A percentile compares a stretch with the other conserved stretches of the same genome.
Conservation (phyloP, 2,113 vertebrate species). For the Artemisiospiza belli region DNA sequence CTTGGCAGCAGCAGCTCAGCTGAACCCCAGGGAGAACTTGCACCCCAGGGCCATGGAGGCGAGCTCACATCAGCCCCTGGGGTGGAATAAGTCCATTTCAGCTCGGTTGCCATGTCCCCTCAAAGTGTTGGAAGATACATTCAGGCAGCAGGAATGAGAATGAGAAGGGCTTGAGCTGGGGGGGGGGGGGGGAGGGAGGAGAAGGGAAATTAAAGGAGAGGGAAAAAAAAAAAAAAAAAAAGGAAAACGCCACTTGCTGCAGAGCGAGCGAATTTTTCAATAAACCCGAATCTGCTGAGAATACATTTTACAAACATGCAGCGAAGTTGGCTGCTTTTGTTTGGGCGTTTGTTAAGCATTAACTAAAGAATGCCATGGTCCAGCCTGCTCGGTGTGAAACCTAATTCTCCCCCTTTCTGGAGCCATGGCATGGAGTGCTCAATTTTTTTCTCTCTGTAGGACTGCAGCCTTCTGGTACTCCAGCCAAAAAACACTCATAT, state of each 20-base stretch:
- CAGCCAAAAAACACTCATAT: conserved; percentile 85
- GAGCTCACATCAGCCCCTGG: neutral
- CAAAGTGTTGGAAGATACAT: conserved; percentile 49
- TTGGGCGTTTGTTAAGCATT: conserved; percentile 85
- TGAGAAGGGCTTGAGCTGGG: conserved; percentile 51
- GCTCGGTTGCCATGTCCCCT: conserved; percentile 63
- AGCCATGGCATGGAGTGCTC: conserved; percentile 86
- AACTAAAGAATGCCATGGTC: conserved; percentile 86
- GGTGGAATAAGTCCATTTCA: conserved; percentile 41
- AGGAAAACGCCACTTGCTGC: conserved; percentile 52
- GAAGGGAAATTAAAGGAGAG: conserved; percentile 54
- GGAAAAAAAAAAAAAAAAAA: neutral
- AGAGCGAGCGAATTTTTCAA: conserved; percentile 67
- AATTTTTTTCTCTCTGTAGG: conserved; percentile 86
- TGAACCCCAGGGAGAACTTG: neutral
- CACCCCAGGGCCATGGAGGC: rapidly evolving
- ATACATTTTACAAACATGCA: conserved; percentile 84
- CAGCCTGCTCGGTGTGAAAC: conserved; percentile 85
- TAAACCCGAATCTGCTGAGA: conserved; percentile 83
- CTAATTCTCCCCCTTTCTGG: conserved; percentile 87
- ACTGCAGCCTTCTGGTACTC: conserved; percentile 81
- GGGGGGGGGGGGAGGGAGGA: neutral
- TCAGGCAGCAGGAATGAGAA: conserved; percentile 72
- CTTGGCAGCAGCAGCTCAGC: neutral
- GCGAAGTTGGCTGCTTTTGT: conserved; percentile 83